Evolutionary conservation across 2,888 invertebrate genomes (phyloP), one percentile per base, ranked within the genome.

Genomic region (Pheosia tremula): DNA sequence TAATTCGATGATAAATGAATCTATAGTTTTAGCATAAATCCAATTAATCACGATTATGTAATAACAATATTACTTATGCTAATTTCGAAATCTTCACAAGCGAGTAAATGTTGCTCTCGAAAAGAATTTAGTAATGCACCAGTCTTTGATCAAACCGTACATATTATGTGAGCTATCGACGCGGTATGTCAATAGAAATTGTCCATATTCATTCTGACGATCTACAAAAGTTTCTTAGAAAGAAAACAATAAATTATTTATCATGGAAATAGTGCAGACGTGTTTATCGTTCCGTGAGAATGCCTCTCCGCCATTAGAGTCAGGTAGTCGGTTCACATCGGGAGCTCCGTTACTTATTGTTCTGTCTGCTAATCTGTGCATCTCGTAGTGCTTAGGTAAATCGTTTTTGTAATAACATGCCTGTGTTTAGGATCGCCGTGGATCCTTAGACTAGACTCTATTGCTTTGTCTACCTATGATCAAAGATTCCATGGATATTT

Each of bases 261-360:
- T 80, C 77, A 74, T 83, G 78, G 77, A 80, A 81, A 82, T 82
- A 79, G 75, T 71, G 74, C 72, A 83, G 81, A 79, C 79, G 85
- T 84, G 86, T 82, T 79, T 87, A 87, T 75, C 87, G 90, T 89
- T 87, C 87, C 88, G 81, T 84, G 85, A 88, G 88, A 88, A 84
- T 85, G 85, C 80, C 79, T 81, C 67, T 79, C 80, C 74, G 84
- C 77, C 83, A 86, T 87, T 86, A 84, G 75, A 77, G 72, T 67
- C 72, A 74, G 72, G 76, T 79, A 72, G 71, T 69, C 66, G 79
- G 76, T 80, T 79, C 78, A 79, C 79, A 77, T 71, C 69, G 66
- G 67, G 66, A 68, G 70, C 74, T 73, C 86, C 84, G 84, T 85
- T 83, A 86, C 67, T 76, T 78, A 80, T 81, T 83, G 83, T 84